phyloP scores from a whole-genome alignment of 2,113 vertebrate genomes.

The Peromyscus polionotus region DNA sequence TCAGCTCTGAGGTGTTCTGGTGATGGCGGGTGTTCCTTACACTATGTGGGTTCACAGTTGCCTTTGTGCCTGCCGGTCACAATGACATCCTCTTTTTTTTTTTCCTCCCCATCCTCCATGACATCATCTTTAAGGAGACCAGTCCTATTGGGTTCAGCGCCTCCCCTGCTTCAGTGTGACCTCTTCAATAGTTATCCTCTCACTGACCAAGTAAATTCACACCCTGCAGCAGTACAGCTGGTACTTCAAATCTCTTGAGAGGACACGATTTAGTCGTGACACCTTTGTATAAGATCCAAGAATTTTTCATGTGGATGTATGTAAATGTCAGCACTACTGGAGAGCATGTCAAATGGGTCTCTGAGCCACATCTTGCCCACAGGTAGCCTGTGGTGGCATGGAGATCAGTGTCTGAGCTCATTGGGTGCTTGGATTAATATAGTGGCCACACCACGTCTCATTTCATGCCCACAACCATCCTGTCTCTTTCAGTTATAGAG shows the following conservation, averaged over 20 bases:
- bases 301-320: background rate
- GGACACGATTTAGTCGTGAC: background rate
- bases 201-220: background rate
- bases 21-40: background rate
- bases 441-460: fast-evolving
- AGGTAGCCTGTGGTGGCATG: background rate
- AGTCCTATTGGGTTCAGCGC: background rate
- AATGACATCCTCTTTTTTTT: background rate
- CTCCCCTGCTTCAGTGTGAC: background rate
- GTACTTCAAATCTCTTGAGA: background rate
- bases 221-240: background rate
- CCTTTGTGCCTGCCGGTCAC: background rate
- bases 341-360: background rate
- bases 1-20: background rate
- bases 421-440: background rate
- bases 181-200: background rate
- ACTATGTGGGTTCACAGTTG: fast-evolving
- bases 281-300: background rate
- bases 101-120: too few relatives aligned
- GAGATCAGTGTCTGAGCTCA: background rate
- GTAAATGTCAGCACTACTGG: background rate
- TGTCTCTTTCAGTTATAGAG: background rate
- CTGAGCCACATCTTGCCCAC: background rate
- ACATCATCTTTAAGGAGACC: background rate
- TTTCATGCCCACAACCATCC: background rate